Percentiles rank a stretch among this genome's conserved stretches.
Conservation (phyloP, 2,113 vertebrate species). For the Anguilla japonica region DNA sequence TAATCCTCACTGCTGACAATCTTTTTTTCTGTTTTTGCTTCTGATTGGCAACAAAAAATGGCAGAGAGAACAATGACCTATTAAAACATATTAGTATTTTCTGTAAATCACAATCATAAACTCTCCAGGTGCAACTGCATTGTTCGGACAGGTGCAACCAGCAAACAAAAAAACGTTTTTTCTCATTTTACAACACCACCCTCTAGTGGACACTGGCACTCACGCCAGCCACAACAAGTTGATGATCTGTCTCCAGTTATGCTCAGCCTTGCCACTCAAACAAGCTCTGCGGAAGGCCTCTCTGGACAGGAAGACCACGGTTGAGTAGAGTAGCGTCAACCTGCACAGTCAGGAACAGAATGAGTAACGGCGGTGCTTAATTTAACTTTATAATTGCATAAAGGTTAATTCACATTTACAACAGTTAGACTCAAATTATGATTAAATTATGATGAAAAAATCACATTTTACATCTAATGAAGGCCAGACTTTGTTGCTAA, state of each 20-base stretch:
- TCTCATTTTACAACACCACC: background rate
- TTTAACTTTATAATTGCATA: background rate
- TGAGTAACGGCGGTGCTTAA: background rate
- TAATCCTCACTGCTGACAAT: too few relatives aligned
- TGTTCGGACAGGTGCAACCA: background rate
- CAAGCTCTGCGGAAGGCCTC: constrained; percentile 95
- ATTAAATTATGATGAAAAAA: background rate
- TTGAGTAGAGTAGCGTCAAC: constrained; percentile 89
- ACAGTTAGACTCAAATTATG: background rate
- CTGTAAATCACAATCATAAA: too few relatives aligned
- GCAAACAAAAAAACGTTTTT: background rate
- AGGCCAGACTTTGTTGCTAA: too few relatives aligned
- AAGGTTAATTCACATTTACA: background rate
- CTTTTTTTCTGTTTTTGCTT: too few relatives aligned
- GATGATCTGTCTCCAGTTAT: constrained; percentile 86
- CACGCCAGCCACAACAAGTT: constrained; percentile 94
- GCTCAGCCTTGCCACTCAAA: constrained; percentile 77
- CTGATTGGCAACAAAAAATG: background rate
- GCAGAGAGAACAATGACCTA: background rate
- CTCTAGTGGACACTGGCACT: constrained; percentile 52
- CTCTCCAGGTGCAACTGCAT: background rate
- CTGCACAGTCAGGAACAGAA: constrained; percentile 57
- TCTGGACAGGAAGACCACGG: constrained; percentile 87
- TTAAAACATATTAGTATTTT: too few relatives aligned
- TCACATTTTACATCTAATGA: background rate